Percentiles rank a stretch among this genome's conserved stretches.
phyloP scores from a whole-genome alignment of 2,113 vertebrate genomes.

The Stigmatopora nigra region DNA sequence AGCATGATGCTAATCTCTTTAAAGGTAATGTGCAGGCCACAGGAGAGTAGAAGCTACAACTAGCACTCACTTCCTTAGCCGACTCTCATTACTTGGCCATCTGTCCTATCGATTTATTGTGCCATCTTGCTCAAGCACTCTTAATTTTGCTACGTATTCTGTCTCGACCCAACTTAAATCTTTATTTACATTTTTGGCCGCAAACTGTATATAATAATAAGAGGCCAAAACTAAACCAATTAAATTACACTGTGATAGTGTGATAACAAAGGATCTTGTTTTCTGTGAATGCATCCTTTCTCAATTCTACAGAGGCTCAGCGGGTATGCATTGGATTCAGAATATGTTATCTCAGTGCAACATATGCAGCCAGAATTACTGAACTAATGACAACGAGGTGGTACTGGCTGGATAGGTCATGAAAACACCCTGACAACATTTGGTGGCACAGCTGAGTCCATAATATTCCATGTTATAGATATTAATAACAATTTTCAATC shows the following conservation, averaged over 20 bases:
- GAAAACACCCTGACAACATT: slow-evolving; percentile 18
- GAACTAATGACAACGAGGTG: slow-evolving; percentile 45
- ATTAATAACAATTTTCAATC: not conserved
- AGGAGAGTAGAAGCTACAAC: slow-evolving; percentile 19
- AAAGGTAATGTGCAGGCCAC: slow-evolving; percentile 48
- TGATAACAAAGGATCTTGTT: slow-evolving; percentile 58
- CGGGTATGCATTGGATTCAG: slow-evolving; percentile 32
- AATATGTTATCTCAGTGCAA: slow-evolving; percentile 50
- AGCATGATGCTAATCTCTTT: slow-evolving; percentile 63
- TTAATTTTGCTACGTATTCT: slow-evolving; percentile 10
- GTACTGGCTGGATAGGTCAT: slow-evolving; percentile 37
- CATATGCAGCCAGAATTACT: slow-evolving; percentile 40
- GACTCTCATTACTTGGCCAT: slow-evolving; percentile 18
- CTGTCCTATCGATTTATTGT: slow-evolving; percentile 15
- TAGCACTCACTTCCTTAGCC: slow-evolving; percentile 5
- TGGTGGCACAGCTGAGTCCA: slow-evolving; percentile 16
- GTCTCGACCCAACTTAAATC: slow-evolving; percentile 21
- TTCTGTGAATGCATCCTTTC: slow-evolving; percentile 49
- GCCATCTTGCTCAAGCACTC: slow-evolving; percentile 10
- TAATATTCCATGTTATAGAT: slow-evolving; percentile 23
- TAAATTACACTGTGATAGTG: slow-evolving; percentile 50
- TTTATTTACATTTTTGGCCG: slow-evolving; percentile 35
- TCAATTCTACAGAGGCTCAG: slow-evolving; percentile 38
- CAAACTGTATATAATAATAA: slow-evolving; percentile 32
- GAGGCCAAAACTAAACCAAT: slow-evolving; percentile 42